Conservation (phyloP, 2,888 invertebrate genomes). For the Liodrosophila aerea region DNA sequence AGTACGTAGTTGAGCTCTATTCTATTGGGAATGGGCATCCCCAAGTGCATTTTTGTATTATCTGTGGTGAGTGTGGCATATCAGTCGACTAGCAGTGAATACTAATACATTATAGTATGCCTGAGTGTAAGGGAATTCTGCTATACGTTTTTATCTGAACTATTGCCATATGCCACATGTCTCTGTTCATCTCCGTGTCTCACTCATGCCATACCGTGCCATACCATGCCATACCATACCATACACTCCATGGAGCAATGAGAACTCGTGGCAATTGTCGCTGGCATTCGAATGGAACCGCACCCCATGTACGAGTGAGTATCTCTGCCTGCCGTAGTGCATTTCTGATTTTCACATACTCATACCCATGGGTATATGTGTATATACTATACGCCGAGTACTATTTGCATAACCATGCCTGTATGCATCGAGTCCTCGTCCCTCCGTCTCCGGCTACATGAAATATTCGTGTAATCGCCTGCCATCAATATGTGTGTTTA, state of each 20-base stretch:
- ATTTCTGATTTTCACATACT: slow-evolving; percentile 26
- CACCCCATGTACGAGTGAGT: slow-evolving; percentile 9
- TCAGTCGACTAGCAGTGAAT: neutral
- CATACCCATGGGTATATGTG: neutral
- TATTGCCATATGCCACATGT: too few species aligned
- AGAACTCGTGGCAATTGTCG: slow-evolving; percentile 48
- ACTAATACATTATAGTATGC: too few species aligned
- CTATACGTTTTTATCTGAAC: too few species aligned
- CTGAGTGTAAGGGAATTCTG: too few species aligned
- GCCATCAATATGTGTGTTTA: slow-evolving; percentile 50
- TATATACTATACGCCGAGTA: neutral
- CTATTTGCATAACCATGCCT: slow-evolving; percentile 11
- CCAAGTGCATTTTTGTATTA: too few species aligned
- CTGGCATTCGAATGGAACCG: slow-evolving; percentile 31
- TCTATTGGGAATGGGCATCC: too few species aligned
- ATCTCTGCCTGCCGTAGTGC: slow-evolving; percentile 19
- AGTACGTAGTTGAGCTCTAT: too few species aligned
- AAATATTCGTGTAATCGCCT: slow-evolving; percentile 49
- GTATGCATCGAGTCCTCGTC: slow-evolving; percentile 12
- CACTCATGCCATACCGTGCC: neutral
- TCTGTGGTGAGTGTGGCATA: neutral
- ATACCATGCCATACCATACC: slow-evolving; percentile 5
- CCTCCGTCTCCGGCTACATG: slow-evolving; percentile 20
- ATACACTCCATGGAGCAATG: slow-evolving; percentile 38
- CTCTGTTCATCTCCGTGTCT: too few species aligned